Percentiles rank a stretch among this genome's conserved stretches.
These are phyloP conservation scores for Apeltes quadracus DNA, from an alignment of 2,113 vertebrate species.

Conservation along the genomic window DNA sequence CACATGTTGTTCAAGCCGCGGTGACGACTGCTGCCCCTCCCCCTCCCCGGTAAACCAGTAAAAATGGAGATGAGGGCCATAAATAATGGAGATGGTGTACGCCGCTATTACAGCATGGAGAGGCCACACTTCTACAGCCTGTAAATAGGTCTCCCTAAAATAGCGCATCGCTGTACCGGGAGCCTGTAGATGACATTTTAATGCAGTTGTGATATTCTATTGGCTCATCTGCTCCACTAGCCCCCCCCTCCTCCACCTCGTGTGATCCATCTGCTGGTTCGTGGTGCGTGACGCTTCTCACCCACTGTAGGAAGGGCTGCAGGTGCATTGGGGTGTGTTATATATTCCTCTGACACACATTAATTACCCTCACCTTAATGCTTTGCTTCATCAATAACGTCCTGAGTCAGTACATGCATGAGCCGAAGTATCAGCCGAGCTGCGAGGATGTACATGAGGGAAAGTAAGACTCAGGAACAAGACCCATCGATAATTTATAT, in stretches of 20 bases:
- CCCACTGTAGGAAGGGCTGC: slow-evolving; percentile 36
- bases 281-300: slow-evolving; percentile 62
- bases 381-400: slow-evolving; percentile 42
- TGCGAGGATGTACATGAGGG: slow-evolving; percentile 9
- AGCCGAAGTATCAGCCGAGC: slow-evolving; percentile 27
- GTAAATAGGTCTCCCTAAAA: slow-evolving; percentile 83
- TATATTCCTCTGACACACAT: slow-evolving; percentile 46
- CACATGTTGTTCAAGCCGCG: slow-evolving; percentile 62
- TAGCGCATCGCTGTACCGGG: slow-evolving; percentile 63
- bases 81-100: slow-evolving; percentile 85
- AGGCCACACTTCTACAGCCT: slow-evolving; percentile 78
- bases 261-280: slow-evolving; percentile 62
- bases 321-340: slow-evolving; percentile 30
- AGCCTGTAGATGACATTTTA: slow-evolving; percentile 75
- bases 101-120: slow-evolving; percentile 79
- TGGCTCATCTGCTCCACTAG: slow-evolving; percentile 36
- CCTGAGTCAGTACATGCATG: slow-evolving; percentile 31
- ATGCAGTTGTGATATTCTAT: slow-evolving; percentile 80
- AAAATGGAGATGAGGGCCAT: slow-evolving; percentile 79
- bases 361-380: slow-evolving; percentile 40
- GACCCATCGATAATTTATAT: slow-evolving; percentile 30
- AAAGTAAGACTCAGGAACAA: slow-evolving; percentile 18
- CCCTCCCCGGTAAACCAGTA: slow-evolving; percentile 78
- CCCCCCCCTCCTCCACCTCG: slow-evolving; percentile 5
- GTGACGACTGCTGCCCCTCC: slow-evolving; percentile 72